These are phyloP conservation scores for Cryptocephalus primarius DNA, from an alignment of 2,888 invertebrate species.

Conservation along the genomic window DNA sequence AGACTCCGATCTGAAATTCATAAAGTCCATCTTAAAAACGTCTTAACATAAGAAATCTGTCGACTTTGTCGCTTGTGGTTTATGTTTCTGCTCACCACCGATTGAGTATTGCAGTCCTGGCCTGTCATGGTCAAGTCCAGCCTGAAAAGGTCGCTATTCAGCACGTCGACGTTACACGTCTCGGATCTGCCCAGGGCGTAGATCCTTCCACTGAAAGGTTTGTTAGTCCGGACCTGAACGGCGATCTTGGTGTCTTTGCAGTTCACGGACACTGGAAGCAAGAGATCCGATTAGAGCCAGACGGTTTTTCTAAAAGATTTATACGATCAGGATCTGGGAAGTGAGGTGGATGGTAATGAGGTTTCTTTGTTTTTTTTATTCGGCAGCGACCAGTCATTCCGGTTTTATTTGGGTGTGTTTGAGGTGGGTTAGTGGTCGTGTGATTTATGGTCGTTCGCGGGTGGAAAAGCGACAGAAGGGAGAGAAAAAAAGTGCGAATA, in stretches of 20 bases:
- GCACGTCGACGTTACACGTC: conserved; percentile 89
- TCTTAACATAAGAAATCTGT: too few species aligned
- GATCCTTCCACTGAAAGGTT: conserved; percentile 89
- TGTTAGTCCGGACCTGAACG: conserved; percentile 84
- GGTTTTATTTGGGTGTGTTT: too few species aligned
- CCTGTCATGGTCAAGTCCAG: conserved; percentile 88
- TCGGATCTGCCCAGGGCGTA: conserved; percentile 89
- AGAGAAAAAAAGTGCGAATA: too few species aligned
- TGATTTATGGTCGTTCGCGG: too few species aligned
- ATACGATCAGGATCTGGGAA: neutral
- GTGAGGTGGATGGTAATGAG: too few species aligned
- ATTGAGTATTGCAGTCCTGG: conserved; percentile 92
- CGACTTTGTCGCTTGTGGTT: too few species aligned
- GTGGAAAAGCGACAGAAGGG: too few species aligned
- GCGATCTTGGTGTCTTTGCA: conserved; percentile 92
- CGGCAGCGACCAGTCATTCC: neutral
- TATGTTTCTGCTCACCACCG: conserved; percentile 58
- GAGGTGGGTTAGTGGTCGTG: too few species aligned
- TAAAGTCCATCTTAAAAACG: too few species aligned
- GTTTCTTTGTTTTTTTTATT: neutral
- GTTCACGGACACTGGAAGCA: conserved; percentile 71
- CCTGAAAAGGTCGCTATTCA: conserved; percentile 85
- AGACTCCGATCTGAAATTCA: conserved; percentile 70
- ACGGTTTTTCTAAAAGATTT: neutral
- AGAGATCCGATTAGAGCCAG: neutral